Conservation (phyloP, 1,140 invertebrate genomes). For the Caenorhabditis remanei region DNA sequence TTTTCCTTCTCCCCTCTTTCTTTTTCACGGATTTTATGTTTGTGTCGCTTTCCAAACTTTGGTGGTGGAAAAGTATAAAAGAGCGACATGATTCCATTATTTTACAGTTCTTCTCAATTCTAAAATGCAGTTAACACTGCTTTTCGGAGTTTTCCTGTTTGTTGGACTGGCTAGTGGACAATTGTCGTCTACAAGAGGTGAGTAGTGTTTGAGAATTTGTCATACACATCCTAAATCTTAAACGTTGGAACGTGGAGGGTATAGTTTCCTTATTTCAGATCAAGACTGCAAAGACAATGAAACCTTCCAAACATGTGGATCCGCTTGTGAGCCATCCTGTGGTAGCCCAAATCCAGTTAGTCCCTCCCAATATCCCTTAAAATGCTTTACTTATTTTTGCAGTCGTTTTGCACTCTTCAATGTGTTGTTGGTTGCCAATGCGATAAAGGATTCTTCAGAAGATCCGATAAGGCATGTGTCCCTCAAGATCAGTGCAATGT, state of each 20-base stretch:
- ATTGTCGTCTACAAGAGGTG: not conserved
- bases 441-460: conserved; percentile 45
- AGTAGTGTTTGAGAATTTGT: not conserved
- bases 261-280: not conserved
- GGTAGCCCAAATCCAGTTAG: conserved; percentile 8
- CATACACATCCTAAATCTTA: not conserved
- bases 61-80: no score
- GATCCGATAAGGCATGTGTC: not conserved
- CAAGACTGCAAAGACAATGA: conserved; percentile 41
- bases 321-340: conserved; percentile 58
- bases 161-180: not conserved
- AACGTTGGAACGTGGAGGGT: not conserved
- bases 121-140: not conserved
- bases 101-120: not conserved
- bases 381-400: not conserved
- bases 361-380: not conserved
- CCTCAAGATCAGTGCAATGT: not conserved
- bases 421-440: conserved; percentile 57
- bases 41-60: no score
- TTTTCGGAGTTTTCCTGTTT: not conserved
- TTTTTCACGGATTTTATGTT: not conserved
- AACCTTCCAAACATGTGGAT: conserved; percentile 33
- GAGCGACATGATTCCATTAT: not conserved
- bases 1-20: not conserved
- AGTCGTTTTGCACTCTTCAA: conserved; percentile 51